Base-by-base conservation (phyloP, 35 echinoderm and acorn worm genomes). In the Apostichopus parvimensis region DNA sequence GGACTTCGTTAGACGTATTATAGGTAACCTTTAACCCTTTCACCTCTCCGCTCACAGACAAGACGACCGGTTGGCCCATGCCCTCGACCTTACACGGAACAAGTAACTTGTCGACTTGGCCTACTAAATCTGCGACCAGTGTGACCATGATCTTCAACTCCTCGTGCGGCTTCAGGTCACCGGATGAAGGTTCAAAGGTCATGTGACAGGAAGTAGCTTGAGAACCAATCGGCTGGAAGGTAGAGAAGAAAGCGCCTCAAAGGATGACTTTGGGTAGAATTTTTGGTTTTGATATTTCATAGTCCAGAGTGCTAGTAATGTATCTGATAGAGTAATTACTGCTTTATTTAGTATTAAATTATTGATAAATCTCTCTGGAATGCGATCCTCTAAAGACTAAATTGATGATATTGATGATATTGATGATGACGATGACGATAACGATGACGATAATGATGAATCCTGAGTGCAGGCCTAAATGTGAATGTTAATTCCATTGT, bases 11-110 rank as follows among this genome's bases (percentile, higher is more conserved):
- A 9, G 88, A 92, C 80, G 79, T 98, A 54, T 13, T 87, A 56
- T 98, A 98, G 13, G 95, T 93, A 22, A 98, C 93, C 9, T 64
- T 95, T 15, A 98, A 75, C 1, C 97, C 97, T 79, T 94, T 79
- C 56, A 98, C 95, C 79, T 95, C 90, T 53, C 82, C 86, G 17
- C 25, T 66, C 3, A 98, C 25, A n/a, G 87, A 91, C 25, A 98
- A 76, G 54, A 93, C 86, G 17, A 98, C 87, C 52, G 97, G 94
- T 10, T 79, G 61, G 1, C 15, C 78, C 97, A 98, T 96, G 54
- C 97, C 97, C 18, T 86, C 86, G 65, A 96, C 64, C 17, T 87
- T n/a, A 80, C 97, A 98, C 14, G 97, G 97, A 15, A 98, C 84
- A 60, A 92, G 85, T 17, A 95, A 87, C 25, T 57, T 90, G 7